Conservation (phyloP, 2,113 vertebrate genomes). For the Pontoporia blainvillei region DNA sequence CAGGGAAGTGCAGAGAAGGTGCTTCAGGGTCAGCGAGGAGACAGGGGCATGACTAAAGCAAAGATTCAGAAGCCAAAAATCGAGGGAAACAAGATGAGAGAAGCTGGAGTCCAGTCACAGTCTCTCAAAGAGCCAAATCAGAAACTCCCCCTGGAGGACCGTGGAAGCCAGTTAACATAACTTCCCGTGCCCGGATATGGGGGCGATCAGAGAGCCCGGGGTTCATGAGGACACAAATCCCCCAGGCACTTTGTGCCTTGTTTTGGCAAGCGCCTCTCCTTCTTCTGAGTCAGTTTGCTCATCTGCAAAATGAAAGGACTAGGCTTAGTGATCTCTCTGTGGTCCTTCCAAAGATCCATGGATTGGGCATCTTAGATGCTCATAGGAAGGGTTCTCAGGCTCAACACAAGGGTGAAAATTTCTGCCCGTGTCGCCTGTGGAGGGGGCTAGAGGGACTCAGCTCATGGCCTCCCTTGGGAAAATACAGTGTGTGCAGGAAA, state of each 20-base stretch:
- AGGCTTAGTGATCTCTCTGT: background rate
- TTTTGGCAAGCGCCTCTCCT: background rate
- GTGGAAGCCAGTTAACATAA: background rate
- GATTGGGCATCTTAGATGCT: background rate
- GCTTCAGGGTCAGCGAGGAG: background rate
- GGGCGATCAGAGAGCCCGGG: background rate
- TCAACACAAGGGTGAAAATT: background rate
- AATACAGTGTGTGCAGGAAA: background rate
- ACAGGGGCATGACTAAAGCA: background rate
- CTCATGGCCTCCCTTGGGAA: background rate
- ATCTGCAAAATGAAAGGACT: background rate
- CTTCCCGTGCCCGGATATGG: background rate
- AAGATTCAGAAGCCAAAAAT: background rate
- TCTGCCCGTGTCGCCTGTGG: background rate
- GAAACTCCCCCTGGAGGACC: background rate
- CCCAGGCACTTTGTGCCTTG: background rate
- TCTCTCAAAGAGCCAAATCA: background rate
- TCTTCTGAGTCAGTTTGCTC: background rate
- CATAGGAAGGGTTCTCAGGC: background rate
- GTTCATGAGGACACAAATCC: background rate
- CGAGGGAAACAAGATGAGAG: background rate
- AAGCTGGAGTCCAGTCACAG: background rate
- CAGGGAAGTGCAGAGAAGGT: no score
- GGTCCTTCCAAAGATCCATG: background rate
- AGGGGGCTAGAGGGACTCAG: background rate